phyloP scores from a whole-genome alignment of 2,797 vertebrate genomes.

The Pseudotriccus pelzelni region DNA sequence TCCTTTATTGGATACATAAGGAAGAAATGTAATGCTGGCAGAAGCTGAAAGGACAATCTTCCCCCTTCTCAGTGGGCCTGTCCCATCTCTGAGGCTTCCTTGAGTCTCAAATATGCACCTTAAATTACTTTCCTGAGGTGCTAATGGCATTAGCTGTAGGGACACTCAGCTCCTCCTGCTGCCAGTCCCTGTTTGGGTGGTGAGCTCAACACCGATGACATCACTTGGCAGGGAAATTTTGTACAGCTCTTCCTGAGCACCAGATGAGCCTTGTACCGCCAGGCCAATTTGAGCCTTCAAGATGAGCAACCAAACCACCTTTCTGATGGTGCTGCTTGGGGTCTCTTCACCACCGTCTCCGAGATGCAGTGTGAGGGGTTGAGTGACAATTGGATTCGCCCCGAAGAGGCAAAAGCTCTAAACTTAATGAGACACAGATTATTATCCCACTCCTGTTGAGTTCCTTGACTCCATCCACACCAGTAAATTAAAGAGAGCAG shows the following conservation, averaged over 20 bases:
- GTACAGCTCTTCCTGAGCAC: slow-evolving; percentile 2
- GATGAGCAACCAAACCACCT: background rate
- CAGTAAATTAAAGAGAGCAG: background rate
- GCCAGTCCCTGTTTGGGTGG: slow-evolving; percentile 28
- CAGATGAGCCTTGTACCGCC: background rate
- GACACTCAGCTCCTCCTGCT: background rate
- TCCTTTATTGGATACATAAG: background rate
- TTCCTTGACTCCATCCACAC: background rate
- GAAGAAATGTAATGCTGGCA: background rate
- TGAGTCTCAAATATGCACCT: background rate
- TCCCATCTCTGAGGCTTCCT: background rate
- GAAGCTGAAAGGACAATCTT: background rate
- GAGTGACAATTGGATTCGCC: background rate
- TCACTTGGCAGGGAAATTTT: slow-evolving; percentile 35
- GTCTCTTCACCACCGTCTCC: background rate
- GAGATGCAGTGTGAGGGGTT: background rate
- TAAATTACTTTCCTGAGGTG: background rate
- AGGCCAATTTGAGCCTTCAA: background rate
- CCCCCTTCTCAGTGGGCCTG: background rate
- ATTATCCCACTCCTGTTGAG: background rate
- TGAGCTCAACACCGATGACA: slow-evolving; percentile 11
- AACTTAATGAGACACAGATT: background rate
- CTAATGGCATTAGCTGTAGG: slow-evolving; percentile 1
- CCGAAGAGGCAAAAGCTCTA: background rate
- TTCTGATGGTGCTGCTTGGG: background rate